phyloP scores from a whole-genome alignment of 92 coral and sea anemone genomes.

The Epizoanthus scotinus region DNA sequence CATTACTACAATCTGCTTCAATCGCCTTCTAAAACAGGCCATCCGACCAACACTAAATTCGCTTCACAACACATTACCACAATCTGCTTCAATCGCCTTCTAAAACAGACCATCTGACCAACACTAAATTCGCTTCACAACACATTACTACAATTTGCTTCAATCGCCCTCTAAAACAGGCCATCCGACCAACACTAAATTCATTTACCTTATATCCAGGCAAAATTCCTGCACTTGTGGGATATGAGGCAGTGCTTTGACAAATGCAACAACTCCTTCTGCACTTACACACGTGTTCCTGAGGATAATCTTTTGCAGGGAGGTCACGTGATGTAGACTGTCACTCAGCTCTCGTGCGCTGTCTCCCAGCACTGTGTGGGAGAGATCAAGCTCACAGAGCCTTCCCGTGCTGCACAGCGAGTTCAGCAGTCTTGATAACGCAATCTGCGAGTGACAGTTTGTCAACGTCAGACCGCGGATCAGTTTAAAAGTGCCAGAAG shows the following conservation, averaged over 20 bases:
- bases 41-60: too few relatives aligned
- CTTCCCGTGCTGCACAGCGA: conserved; percentile 1
- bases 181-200: too few relatives aligned
- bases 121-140: too few relatives aligned
- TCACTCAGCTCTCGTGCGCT: not conserved
- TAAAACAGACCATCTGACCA: too few relatives aligned
- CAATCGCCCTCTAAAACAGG: too few relatives aligned
- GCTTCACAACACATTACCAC: too few relatives aligned
- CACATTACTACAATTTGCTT: too few relatives aligned
- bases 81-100: too few relatives aligned
- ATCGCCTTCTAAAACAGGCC: too few relatives aligned
- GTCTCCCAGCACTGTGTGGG: not conserved
- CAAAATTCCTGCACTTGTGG: not conserved
- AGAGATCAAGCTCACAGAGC: not conserved
- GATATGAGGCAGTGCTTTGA: not conserved
- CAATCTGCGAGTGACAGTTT: not conserved
- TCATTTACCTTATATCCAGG: not conserved
- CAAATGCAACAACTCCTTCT: not conserved
- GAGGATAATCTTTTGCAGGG: not conserved
- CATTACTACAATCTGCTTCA: too few relatives aligned
- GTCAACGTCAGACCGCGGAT: not conserved
- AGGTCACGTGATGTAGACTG: not conserved
- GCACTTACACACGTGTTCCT: not conserved
- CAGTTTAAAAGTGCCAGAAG: not conserved
- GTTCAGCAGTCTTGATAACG: not conserved